These are phyloP conservation scores for Pangasius larnaudii DNA, from an alignment of 2,797 vertebrate genomes.

Conservation along the genomic window DNA sequence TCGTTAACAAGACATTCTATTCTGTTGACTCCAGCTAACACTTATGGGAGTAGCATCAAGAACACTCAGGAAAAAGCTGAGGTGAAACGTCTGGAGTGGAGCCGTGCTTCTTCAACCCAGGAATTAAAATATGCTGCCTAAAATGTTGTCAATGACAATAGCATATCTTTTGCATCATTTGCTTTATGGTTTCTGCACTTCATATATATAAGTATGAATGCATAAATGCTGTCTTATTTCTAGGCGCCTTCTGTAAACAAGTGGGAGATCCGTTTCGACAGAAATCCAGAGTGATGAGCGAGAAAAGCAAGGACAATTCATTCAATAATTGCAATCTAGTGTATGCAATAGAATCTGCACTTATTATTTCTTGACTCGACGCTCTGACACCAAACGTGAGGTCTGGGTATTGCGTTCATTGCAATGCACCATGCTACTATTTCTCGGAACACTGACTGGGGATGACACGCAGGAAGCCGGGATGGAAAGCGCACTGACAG, in stretches of 20 bases:
- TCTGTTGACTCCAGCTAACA: neutral
- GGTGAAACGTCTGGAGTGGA: neutral
- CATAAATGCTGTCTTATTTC: neutral
- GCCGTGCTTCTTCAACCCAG: neutral
- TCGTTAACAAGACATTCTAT: slow-evolving; percentile 28
- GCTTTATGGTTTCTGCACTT: neutral
- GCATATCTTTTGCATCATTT: neutral
- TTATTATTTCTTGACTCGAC: slow-evolving; percentile 8
- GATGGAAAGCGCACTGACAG: slow-evolving; percentile 13
- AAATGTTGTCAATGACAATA: neutral
- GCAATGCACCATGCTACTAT: neutral
- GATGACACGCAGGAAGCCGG: neutral
- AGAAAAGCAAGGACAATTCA: neutral
- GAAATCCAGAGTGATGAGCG: neutral
- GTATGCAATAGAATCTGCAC: slow-evolving; percentile 14
- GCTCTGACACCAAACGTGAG: neutral
- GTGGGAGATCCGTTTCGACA: neutral
- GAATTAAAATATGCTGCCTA: neutral
- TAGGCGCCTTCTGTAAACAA: neutral
- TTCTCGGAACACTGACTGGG: neutral
- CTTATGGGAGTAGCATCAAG: neutral
- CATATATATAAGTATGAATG: neutral
- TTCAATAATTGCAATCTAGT: neutral
- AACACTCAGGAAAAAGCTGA: neutral
- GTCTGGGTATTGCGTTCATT: neutral